Evolutionary conservation across 2,113 vertebrate genomes (phyloP).

Genomic region (Gorsachius goisagi): DNA sequence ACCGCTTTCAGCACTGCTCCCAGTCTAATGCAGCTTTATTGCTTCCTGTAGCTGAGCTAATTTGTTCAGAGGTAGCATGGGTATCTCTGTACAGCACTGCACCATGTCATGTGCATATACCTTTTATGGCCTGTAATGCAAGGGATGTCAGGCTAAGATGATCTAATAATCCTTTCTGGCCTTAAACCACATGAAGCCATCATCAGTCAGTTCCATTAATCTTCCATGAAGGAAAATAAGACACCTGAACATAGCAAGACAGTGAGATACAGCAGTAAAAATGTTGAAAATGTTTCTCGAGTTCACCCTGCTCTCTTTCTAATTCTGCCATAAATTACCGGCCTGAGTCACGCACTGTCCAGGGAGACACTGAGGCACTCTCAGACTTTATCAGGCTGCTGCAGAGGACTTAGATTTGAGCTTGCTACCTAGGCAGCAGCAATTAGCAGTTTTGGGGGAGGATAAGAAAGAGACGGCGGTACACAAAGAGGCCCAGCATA

Average conservation of each 20-base stretch:
- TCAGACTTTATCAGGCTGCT: neutral
- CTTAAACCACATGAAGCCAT: constrained; percentile 36
- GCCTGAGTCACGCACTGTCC: rapidly evolving
- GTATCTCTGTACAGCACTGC: neutral
- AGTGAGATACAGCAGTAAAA: constrained; percentile 48
- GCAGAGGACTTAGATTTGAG: neutral
- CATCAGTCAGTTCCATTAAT: constrained; percentile 56
- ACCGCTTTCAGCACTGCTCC: neutral
- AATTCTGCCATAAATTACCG: neutral
- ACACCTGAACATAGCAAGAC: constrained; percentile 49
- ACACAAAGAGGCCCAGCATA: neutral
- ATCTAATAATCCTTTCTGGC: constrained; percentile 65
- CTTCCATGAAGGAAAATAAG: constrained; percentile 53
- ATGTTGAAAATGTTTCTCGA: constrained; percentile 33
- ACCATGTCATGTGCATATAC: constrained; percentile 5
- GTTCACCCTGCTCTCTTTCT: neutral
- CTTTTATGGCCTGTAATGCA: constrained; percentile 26
- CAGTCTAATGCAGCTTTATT: constrained; percentile 28
- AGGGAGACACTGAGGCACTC: neutral
- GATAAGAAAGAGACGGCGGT: neutral
- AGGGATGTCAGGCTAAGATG: constrained; percentile 35
- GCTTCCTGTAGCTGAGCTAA: constrained; percentile 46
- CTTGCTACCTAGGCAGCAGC: neutral
- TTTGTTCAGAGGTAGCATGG: constrained; percentile 15
- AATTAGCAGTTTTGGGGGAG: neutral